Evolutionary conservation across 2,888 invertebrate genomes (phyloP).

Genomic region (Drosophila suboccidentalis): DNA sequence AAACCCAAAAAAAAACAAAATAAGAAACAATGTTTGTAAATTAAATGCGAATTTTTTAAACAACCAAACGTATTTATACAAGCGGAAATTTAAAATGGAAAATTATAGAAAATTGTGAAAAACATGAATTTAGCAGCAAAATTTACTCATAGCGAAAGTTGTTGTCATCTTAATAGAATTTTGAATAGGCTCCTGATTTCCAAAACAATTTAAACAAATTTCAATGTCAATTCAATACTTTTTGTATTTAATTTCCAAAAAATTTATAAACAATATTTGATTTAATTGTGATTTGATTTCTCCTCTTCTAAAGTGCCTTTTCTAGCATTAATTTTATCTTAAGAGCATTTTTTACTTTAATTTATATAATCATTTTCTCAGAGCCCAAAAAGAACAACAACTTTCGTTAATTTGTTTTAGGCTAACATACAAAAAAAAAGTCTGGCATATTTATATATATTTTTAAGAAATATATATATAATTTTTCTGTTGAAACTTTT

Average conservation of each 20-base stretch:
- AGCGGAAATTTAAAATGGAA: constrained; percentile 26
- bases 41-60: constrained; percentile 56
- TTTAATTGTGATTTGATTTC: constrained; percentile 5
- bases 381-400: constrained; percentile 40
- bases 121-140: constrained; percentile 65
- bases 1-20: constrained; percentile 26
- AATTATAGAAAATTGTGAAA: constrained; percentile 55
- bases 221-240: constrained; percentile 12
- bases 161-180: constrained; percentile 18
- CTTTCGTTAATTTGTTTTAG: constrained; percentile 63
- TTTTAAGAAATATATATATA: constrained; percentile 59
- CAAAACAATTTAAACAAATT: constrained; percentile 5
- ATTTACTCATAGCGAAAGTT: constrained; percentile 62
- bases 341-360: constrained; percentile 18
- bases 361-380: constrained; percentile 12
- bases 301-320: constrained; percentile 74
- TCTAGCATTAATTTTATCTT: constrained; percentile 63
- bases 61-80: constrained; percentile 56
- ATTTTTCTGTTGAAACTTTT: constrained; percentile 64
- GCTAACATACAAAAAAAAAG: constrained; percentile 36
- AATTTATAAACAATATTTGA: neutral
- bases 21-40: constrained; percentile 54
- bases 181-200: neutral
- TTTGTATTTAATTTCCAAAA: constrained; percentile 15
- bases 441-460: constrained; percentile 53